Evolutionary conservation across 2,113 vertebrate genomes (phyloP).

Genomic region (Rana temporaria): DNA sequence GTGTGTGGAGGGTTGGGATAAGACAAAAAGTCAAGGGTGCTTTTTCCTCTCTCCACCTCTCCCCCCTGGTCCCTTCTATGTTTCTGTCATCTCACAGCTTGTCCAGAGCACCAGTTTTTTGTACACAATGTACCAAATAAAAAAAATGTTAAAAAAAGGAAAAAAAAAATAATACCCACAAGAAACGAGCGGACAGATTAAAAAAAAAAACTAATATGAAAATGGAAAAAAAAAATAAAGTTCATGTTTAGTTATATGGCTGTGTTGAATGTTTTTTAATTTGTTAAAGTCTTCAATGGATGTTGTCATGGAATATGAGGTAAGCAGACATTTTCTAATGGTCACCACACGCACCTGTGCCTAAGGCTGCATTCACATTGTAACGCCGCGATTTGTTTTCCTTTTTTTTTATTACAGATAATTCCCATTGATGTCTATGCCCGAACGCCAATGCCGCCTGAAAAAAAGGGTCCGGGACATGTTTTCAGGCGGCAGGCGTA

Average conservation of each 20-base stretch:
- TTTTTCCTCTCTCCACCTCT: conserved; percentile 34
- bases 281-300: not conserved
- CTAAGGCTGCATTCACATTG: no score
- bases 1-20: not conserved
- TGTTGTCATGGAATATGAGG: no score
- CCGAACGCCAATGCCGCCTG: no score
- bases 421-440: no score
- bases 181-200: not conserved
- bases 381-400: no score
- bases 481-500: no score
- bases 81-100: conserved; percentile 67
- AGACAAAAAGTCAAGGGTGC: conserved; percentile 17
- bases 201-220: conserved; percentile 56
- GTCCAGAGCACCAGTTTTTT: conserved; percentile 67
- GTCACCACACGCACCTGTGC: no score
- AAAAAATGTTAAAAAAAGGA: conserved; percentile 62
- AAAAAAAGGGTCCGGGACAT: no score
- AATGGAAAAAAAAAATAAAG: conserved; percentile 51
- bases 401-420: no score
- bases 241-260: conserved; percentile 55
- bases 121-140: conserved; percentile 76
- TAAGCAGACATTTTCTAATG: no score
- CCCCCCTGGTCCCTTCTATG: conserved; percentile 58
- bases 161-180: conserved; percentile 60
- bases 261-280: conserved; percentile 8